phyloP scores from a whole-genome alignment of 2,888 invertebrate genomes.

The Troides aeacus region DNA sequence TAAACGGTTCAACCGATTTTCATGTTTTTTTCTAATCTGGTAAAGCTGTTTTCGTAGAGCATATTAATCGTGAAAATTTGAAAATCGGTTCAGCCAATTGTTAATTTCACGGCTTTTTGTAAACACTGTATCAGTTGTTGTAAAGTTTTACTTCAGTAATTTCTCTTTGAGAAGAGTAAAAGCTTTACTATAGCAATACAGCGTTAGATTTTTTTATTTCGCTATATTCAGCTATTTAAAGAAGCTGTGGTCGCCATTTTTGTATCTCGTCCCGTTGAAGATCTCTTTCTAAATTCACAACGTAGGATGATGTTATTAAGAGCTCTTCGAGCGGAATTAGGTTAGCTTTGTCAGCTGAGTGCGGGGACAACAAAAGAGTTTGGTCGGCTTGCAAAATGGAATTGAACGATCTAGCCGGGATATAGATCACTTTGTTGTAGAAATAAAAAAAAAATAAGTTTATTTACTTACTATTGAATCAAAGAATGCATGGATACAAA shows the following conservation, averaged over 20 bases:
- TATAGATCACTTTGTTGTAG: neutral
- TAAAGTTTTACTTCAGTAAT: too few species aligned
- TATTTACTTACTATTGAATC: too few species aligned
- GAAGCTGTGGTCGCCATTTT: neutral
- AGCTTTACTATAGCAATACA: too few species aligned
- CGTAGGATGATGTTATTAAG: constrained; percentile 11
- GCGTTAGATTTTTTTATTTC: neutral
- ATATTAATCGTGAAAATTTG: too few species aligned
- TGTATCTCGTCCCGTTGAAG: constrained; percentile 4
- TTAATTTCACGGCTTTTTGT: too few species aligned
- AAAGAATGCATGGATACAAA: too few species aligned
- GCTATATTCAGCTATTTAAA: neutral
- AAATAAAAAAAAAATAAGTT: neutral
- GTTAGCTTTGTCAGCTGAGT: constrained; percentile 23
- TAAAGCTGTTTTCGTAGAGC: too few species aligned
- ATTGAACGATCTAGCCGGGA: neutral
- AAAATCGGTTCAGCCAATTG: too few species aligned
- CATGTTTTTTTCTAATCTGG: too few species aligned
- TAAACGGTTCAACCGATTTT: too few species aligned
- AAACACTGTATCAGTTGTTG: too few species aligned
- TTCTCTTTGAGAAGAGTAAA: too few species aligned
- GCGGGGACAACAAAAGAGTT: constrained; percentile 8
- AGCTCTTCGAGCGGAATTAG: constrained; percentile 21
- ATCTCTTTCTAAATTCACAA: constrained; percentile 12
- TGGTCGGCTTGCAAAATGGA: neutral